Percentiles rank a stretch among this genome's conserved stretches.
phyloP scores from a whole-genome alignment of 2,797 vertebrate species.

The Gymnocypris eckloni region DNA sequence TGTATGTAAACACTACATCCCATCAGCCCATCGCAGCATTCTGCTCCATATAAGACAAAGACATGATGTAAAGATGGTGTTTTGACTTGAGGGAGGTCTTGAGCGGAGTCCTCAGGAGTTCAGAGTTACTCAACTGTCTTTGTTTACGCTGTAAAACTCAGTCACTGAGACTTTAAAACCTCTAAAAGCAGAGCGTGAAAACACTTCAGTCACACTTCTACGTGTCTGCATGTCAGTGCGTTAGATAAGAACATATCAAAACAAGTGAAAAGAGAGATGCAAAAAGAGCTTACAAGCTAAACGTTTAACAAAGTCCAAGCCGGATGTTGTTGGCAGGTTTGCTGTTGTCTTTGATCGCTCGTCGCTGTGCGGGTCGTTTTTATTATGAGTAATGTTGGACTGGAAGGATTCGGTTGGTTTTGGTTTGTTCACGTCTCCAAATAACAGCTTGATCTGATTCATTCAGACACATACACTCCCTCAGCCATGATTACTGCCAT shows the following conservation, averaged over 20 bases:
- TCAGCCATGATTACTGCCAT: conserved; percentile 6
- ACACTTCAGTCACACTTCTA: neutral
- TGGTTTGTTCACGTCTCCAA: conserved; percentile 7
- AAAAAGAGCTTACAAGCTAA: neutral
- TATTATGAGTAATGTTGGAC: conserved; percentile 36
- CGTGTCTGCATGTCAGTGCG: neutral
- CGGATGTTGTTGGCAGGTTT: neutral
- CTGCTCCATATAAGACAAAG: neutral
- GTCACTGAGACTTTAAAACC: neutral
- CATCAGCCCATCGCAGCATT: neutral
- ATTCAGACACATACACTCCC: neutral
- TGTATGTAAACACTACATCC: neutral
- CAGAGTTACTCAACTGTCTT: neutral
- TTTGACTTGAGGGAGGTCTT: conserved; percentile 26
- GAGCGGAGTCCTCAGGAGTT: neutral
- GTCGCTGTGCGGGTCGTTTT: neutral
- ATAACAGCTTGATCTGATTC: conserved; percentile 47
- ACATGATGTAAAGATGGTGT: neutral
- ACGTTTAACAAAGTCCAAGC: too few relatives aligned
- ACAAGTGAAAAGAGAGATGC: neutral
- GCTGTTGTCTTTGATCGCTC: conserved; percentile 7
- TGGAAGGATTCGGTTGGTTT: conserved; percentile 1
- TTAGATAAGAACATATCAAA: neutral
- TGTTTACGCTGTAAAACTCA: conserved; percentile 1
- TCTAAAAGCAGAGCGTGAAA: neutral